phyloP scores from a whole-genome alignment of 2,888 invertebrate genomes.

The Cryptus viduatorius region DNA sequence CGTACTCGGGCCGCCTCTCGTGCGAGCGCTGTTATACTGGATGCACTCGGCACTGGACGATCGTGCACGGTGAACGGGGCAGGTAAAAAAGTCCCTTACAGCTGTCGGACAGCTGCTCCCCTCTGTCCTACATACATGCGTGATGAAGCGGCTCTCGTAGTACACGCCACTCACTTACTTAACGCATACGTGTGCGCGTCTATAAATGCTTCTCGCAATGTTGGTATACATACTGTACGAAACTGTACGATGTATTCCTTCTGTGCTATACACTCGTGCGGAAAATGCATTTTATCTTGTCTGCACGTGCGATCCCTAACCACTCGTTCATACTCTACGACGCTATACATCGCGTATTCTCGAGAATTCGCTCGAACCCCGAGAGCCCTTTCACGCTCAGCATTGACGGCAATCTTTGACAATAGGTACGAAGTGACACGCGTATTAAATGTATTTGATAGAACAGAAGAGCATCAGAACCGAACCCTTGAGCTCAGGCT shows the following conservation, averaged over 20 bases:
- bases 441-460: slow-evolving; percentile 32
- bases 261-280: slow-evolving; percentile 52
- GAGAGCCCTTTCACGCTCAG: slow-evolving; percentile 1
- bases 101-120: slow-evolving; percentile 85
- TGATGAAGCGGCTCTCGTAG: slow-evolving; percentile 77
- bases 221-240: slow-evolving; percentile 27
- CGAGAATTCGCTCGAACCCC: slow-evolving; percentile 18
- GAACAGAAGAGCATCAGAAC: slow-evolving; percentile 41
- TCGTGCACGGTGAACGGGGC: slow-evolving; percentile 78
- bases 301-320: slow-evolving; percentile 70
- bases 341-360: neutral
- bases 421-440: slow-evolving; percentile 39
- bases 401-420: slow-evolving; percentile 13
- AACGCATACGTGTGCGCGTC: slow-evolving; percentile 22
- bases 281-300: slow-evolving; percentile 60
- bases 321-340: slow-evolving; percentile 23
- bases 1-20: slow-evolving; percentile 9
- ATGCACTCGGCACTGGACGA: slow-evolving; percentile 73
- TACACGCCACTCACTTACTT: slow-evolving; percentile 50
- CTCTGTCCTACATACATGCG: slow-evolving; percentile 84
- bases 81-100: slow-evolving; percentile 84
- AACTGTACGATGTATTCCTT: slow-evolving; percentile 48
- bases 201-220: slow-evolving; percentile 1
- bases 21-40: slow-evolving; percentile 69
- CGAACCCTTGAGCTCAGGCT: slow-evolving; percentile 13